Conservation (phyloP, 2,113 vertebrate species). For the Erinaceus europaeus region DNA sequence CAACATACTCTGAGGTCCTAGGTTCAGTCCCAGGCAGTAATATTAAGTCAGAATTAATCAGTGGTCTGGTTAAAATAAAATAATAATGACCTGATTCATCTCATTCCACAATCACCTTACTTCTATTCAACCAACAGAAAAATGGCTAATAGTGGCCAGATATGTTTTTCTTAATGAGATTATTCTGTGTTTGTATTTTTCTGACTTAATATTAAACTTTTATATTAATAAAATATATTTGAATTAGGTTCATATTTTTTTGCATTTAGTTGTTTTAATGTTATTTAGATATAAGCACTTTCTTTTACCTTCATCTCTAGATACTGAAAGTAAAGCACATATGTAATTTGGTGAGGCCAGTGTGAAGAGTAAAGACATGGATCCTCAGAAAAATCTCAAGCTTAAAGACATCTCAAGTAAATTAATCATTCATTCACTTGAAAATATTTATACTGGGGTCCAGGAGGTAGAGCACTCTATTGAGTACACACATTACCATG, state of each 20-base stretch:
- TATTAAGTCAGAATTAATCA: no score
- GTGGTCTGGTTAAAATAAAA: no score
- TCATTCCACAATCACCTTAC: not conserved
- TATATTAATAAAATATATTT: not conserved
- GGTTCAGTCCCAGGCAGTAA: no score
- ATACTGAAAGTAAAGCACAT: not conserved
- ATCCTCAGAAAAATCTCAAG: not conserved
- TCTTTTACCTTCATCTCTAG: not conserved
- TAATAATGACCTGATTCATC: not conserved
- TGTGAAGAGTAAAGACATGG: not conserved
- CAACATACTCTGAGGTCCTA: no score
- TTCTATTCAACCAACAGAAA: not conserved
- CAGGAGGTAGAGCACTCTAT: no score
- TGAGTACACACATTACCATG: not conserved
- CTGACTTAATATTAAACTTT: not conserved
- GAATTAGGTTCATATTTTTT: not conserved
- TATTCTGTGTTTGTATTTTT: not conserved
- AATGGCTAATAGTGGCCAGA: not conserved
- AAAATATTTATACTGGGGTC: not conserved
- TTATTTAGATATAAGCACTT: not conserved
- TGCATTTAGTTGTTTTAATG: not conserved
- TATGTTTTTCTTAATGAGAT: not conserved
- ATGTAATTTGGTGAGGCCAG: not conserved
- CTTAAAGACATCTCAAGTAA: not conserved
- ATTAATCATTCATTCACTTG: not conserved